These are phyloP conservation scores for Agonum fuliginosum DNA, from an alignment of 2,888 invertebrate genomes.

Conservation along the genomic window DNA sequence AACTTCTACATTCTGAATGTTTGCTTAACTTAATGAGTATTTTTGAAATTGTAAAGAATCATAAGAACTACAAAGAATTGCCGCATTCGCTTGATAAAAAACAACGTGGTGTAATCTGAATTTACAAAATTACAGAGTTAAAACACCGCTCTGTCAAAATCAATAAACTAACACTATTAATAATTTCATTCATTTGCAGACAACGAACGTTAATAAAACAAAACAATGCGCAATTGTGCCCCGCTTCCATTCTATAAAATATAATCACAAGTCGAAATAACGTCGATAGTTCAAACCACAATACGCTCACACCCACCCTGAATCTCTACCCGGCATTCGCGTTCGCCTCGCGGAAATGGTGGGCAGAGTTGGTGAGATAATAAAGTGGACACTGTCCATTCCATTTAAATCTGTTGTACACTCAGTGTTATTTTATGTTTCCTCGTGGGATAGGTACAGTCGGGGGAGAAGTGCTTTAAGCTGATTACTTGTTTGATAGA, in stretches of 20 bases:
- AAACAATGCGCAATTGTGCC: conserved; percentile 47
- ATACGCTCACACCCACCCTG: conserved; percentile 16
- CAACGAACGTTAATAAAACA: conserved; percentile 47
- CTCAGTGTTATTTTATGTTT: conserved; percentile 67
- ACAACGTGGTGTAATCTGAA: not conserved
- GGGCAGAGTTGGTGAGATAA: conserved; percentile 69
- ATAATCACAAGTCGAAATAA: conserved; percentile 56
- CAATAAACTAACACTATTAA: conserved; percentile 48
- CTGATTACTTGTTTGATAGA: conserved; percentile 53
- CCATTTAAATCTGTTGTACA: conserved; percentile 70
- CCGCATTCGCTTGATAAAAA: no score
- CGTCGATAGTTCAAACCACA: conserved; percentile 43
- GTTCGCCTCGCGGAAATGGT: conserved; percentile 13
- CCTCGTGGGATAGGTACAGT: conserved; percentile 63
- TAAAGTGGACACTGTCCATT: conserved; percentile 70
- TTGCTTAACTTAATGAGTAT: no score
- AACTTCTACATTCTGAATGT: no score
- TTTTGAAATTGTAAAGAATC: no score
- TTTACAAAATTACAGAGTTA: conserved; percentile 31
- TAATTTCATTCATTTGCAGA: conserved; percentile 52
- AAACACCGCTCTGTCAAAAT: conserved; percentile 26
- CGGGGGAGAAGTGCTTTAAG: conserved; percentile 46
- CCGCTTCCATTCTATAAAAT: conserved; percentile 48
- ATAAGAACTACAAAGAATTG: no score
- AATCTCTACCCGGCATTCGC: not conserved